Evolutionary conservation across 2,888 invertebrate species (phyloP).

Genomic region (Hypselothyrea guttata): DNA sequence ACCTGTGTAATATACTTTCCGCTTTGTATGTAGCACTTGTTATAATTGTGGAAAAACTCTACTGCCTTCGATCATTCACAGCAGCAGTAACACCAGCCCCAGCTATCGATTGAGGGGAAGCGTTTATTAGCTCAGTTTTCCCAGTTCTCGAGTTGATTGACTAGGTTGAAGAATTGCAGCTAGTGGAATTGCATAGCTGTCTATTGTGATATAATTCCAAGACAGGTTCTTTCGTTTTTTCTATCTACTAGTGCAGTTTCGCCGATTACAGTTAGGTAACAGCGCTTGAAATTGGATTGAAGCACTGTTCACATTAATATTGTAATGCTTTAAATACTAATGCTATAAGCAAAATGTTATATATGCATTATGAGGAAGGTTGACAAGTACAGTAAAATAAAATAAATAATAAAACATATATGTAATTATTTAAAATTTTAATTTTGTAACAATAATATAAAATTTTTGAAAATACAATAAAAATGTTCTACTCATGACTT

Average conservation of each 20-base stretch:
- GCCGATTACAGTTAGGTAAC: constrained; percentile 57
- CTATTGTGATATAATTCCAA: constrained; percentile 28
- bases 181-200: constrained; percentile 8
- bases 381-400: no score
- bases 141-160: constrained; percentile 20
- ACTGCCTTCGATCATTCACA: neutral
- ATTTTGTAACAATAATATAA: no score
- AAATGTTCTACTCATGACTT: no score
- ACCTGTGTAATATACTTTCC: no score
- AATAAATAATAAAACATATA: no score
- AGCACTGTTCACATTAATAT: constrained; percentile 47
- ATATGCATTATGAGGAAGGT: no score
- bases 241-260: constrained; percentile 23
- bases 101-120: neutral
- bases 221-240: constrained; percentile 41
- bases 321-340: constrained; percentile 32
- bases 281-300: constrained; percentile 40
- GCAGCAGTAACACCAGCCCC: no score
- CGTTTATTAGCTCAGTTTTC: neutral
- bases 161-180: constrained; percentile 5
- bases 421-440: no score
- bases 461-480: no score
- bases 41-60: neutral
- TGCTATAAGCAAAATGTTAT: no score
- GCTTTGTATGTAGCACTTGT: no score